Conservation (phyloP, 1,140 invertebrate genomes). For the Mya arenaria region DNA sequence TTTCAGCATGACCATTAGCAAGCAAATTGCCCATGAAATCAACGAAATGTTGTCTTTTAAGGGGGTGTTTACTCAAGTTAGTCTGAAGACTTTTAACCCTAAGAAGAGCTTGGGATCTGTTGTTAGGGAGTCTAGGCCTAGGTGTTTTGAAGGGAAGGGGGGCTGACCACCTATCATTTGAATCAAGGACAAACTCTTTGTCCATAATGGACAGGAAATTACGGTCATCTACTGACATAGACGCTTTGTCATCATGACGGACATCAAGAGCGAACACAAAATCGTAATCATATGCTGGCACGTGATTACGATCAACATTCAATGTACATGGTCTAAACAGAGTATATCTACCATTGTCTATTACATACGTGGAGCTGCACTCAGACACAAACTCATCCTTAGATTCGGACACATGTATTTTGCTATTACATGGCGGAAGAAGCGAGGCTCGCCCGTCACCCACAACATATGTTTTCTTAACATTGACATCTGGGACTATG, state of each 20-base stretch:
- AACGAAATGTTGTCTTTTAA: constrained; percentile 49
- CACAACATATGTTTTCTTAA: too few relatives aligned
- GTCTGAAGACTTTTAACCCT: constrained; percentile 34
- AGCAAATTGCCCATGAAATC: constrained; percentile 31
- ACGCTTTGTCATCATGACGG: constrained; percentile 21
- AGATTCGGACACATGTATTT: constrained; percentile 25
- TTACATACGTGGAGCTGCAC: background rate
- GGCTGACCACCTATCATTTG: constrained; percentile 39
- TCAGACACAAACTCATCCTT: background rate
- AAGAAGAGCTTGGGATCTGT: constrained; percentile 28
- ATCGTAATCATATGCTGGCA: background rate
- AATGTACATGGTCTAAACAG: too few relatives aligned
- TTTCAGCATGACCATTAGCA: constrained; percentile 52
- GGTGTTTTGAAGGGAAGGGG: constrained; percentile 53
- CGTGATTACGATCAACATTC: background rate
- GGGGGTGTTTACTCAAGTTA: constrained; percentile 47
- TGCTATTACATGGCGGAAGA: constrained; percentile 25
- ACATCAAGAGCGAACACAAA: constrained; percentile 11
- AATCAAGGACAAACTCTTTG: constrained; percentile 22
- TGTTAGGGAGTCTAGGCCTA: constrained; percentile 54
- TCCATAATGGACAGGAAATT: constrained; percentile 21
- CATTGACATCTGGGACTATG: too few relatives aligned
- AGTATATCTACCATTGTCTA: too few relatives aligned
- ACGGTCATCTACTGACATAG: constrained; percentile 11
- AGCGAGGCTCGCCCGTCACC: constrained; percentile 39